Base-by-base conservation (phyloP, 2,113 vertebrate genomes). In the Apeltes quadracus region DNA sequence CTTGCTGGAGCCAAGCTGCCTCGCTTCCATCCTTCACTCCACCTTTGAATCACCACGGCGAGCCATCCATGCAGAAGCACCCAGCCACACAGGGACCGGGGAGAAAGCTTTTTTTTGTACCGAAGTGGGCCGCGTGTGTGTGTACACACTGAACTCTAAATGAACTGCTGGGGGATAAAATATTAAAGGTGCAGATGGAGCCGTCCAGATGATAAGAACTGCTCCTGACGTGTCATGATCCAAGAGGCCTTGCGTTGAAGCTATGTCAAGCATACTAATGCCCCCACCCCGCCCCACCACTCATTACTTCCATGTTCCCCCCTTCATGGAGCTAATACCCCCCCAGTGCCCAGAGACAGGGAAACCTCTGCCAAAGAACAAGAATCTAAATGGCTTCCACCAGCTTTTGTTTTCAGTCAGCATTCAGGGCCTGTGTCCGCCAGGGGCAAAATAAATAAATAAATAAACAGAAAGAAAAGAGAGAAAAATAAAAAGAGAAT, bases 131-230 rank as follows among this genome's bases (percentile, higher is more conserved):
- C 83, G 75, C 69, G 88, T 87, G 82, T 72, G 88, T 87, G 82
- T 86, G 84, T 87, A 92, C 89, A 91, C 92, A 89, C 90, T 99
- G 96, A 99, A 99, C 97, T 99, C 93, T 86, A 85, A 90, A 92
- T 98, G 97, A 98, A 99, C 98, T 85, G 86, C 72, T 3, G 27
- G 29, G 71, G 93, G 95, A 98, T 99, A 93, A 98, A 99, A 98
- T 98, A 99, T 99, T 99, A 95, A 99, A 94, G 93, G 95, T 95
- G 95, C 96, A 97, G 96, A 99, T 99, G 97, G 97, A 98, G 95
- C 95, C 96, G 96, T 97, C 96, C 95, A 91, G 94, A 94, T 97
- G 97, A 98, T 94, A 96, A 95, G 95, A 97, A 97, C 95, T 93
- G 93, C 94, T 96, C 93, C 90, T 94, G 95, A 97, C 89, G 91